Conservation (phyloP, 2,797 vertebrate genomes). For the Lindbergichthys nudifrons region DNA sequence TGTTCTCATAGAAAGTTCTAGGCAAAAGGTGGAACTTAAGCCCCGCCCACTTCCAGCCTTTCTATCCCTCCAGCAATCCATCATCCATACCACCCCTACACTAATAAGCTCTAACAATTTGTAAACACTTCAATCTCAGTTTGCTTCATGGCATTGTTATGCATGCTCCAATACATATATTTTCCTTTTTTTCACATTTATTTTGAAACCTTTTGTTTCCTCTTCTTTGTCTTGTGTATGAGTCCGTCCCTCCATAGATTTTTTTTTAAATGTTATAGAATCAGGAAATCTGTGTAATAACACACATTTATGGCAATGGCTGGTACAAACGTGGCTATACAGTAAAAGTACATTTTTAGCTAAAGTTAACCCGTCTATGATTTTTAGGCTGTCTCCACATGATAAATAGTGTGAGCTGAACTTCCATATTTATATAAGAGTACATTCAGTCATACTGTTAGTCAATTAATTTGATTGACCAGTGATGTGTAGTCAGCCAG, state of each 20-base stretch:
- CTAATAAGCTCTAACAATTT: neutral
- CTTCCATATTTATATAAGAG: neutral
- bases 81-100: neutral
- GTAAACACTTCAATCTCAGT: neutral
- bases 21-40: neutral
- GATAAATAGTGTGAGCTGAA: constrained; percentile 3
- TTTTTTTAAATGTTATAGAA: neutral
- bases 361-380: neutral
- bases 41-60: neutral
- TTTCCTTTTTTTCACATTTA: neutral
- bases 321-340: neutral
- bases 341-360: neutral
- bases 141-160: neutral
- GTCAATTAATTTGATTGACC: neutral
- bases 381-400: constrained; percentile 36
- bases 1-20: neutral
- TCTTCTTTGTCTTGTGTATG: neutral
- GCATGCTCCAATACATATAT: neutral
- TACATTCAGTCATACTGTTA: too few species aligned
- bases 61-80: neutral
- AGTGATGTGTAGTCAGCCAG: constrained; percentile 37
- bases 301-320: neutral
- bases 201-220: neutral
- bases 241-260: neutral
- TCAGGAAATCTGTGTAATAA: too few species aligned